Evolutionary conservation across 2,113 vertebrate species (phyloP), one percentile per base, ranked within the genome.

Genomic region (Pseudolaguvia tuberculata): DNA sequence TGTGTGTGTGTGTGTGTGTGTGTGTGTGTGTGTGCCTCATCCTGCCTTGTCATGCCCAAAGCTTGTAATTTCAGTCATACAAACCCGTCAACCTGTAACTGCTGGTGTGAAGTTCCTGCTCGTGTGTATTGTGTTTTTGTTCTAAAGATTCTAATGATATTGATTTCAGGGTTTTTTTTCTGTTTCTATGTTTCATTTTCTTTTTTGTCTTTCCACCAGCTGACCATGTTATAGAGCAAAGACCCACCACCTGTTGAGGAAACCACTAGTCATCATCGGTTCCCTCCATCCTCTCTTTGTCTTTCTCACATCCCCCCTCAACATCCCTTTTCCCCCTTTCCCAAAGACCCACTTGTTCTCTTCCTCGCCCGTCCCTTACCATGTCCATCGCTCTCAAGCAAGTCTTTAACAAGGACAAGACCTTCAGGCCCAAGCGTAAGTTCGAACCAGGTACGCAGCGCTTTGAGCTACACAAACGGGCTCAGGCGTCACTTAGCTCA

Each of bases 371-470:
- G 14, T 31, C 51, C 63, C 68, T 35, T 52, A 56, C 63, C 71
- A 93, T 94, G 93, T 93, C 93, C 61, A 91, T 87, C 73, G 88
- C 90, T 42, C 88, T 94, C 71, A 94, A 93, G 80, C 93, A 94
- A 80, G 93, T 94, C 73, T 94, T 94, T 78, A 92, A 92, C 86
- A 94, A 94, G 77, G 93, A 94, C 85, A 93, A 93, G 84, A 94
- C 93, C 4, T 94, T 94, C 81, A 88, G 92, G 21, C 93, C 93
- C 35, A 94, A 94, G 81, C 90, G 92, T 56, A 92, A 92, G 77
- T 94, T 94, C 82, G 93, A 94, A 73, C 92, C 93, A 20, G 93
- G 93, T 70, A 93, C 92, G 0, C 93, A 94, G 79, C 91, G 92
- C 68, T 94, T 94, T 84, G 92, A 94, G 80, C 89, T 94, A 58